Conservation (phyloP, 2,113 vertebrate species). For the Tragelaphus strepsiceros region DNA sequence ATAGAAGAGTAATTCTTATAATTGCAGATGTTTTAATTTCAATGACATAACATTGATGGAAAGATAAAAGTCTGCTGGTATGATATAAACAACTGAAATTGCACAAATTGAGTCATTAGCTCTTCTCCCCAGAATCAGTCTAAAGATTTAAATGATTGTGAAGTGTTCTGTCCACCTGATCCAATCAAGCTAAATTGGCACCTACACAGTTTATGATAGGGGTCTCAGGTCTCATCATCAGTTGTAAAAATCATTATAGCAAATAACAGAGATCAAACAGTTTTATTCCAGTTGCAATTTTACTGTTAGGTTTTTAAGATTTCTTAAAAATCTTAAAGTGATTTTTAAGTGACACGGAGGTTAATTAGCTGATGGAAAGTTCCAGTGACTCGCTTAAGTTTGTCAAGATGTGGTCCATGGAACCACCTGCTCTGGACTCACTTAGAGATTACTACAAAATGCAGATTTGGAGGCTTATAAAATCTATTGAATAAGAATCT, state of each 20-base stretch:
- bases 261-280: background rate
- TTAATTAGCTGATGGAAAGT: background rate
- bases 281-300: background rate
- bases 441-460: background rate
- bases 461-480: background rate
- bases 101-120: background rate
- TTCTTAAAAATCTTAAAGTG: background rate
- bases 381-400: background rate
- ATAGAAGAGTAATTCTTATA: background rate
- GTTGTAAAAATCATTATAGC: background rate
- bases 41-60: background rate
- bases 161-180: background rate
- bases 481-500: background rate
- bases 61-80: constrained; percentile 26
- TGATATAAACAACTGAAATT: background rate
- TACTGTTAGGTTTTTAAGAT: background rate
- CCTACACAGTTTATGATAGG: background rate
- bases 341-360: background rate
- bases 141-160: background rate
- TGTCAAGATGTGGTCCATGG: background rate
- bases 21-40: background rate
- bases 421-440: background rate
- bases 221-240: background rate
- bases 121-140: background rate
- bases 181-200: constrained; percentile 9